Conservation (phyloP, 2,888 invertebrate species). For the Lithophane leautieri region DNA sequence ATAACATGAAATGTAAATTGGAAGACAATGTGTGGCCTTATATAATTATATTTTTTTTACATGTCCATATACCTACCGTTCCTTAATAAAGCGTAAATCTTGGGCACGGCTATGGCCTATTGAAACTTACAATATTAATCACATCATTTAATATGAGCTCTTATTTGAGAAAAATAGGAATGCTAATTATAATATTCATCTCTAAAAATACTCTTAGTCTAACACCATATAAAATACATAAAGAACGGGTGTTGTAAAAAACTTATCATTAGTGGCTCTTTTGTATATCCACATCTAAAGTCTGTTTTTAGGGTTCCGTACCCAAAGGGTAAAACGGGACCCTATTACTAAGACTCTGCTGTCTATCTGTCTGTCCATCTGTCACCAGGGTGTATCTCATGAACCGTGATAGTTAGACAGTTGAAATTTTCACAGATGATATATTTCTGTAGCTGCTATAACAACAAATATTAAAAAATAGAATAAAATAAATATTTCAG, state of each 20-base stretch:
- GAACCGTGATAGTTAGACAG: too few species aligned
- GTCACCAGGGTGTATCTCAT: too few species aligned
- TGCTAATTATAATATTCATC: constrained; percentile 4
- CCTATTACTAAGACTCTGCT: too few species aligned
- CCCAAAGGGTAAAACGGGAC: too few species aligned
- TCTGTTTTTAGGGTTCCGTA: too few species aligned
- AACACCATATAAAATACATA: neutral
- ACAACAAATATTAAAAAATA: too few species aligned
- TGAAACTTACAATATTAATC: constrained; percentile 3
- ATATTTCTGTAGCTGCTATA: too few species aligned
- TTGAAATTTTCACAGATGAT: too few species aligned
- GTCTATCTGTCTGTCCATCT: too few species aligned
- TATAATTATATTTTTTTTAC: neutral
- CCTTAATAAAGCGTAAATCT: neutral
- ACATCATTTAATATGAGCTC: constrained; percentile 8
- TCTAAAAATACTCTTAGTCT: constrained; percentile 23
- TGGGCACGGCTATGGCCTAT: neutral
- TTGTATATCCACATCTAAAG: too few species aligned
- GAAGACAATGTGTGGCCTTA: constrained; percentile 31
- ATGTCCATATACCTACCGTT: neutral
- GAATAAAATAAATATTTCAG: too few species aligned
- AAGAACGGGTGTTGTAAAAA: neutral
- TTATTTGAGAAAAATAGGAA: constrained; percentile 45
- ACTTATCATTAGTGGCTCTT: constrained; percentile 7
- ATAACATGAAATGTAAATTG: constrained; percentile 51